Percentiles rank a stretch among this genome's conserved stretches.
phyloP scores from a whole-genome alignment of 2,797 vertebrate species.

The Pelobates cultripes region DNA sequence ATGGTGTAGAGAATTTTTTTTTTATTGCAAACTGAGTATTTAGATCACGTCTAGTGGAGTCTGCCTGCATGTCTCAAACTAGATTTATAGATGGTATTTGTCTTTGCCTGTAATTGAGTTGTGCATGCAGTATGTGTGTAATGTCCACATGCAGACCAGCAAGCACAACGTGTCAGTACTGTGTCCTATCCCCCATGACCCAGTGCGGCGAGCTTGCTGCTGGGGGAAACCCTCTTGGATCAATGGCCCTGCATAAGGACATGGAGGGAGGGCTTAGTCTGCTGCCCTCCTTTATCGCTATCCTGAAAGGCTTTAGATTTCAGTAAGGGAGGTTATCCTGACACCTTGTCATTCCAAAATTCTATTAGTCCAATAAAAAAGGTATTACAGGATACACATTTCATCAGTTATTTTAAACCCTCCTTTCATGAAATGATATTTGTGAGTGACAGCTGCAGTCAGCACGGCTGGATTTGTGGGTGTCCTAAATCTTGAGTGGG shows the following conservation, averaged over 20 bases:
- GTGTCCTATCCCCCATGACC: background rate
- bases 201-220: background rate
- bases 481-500: background rate
- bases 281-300: background rate
- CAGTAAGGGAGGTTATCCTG: too few species aligned
- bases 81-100: too few species aligned
- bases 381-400: too few species aligned
- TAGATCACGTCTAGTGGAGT: too few species aligned
- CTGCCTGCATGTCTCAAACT: too few species aligned
- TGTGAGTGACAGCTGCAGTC: background rate
- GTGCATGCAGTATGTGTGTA: background rate
- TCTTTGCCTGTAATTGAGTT: background rate
- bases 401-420: too few species aligned
- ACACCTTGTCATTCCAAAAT: too few species aligned
- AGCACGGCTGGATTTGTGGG: background rate
- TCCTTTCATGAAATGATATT: background rate
- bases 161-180: background rate
- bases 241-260: conserved; percentile 30
- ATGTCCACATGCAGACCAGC: too few species aligned
- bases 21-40: too few species aligned
- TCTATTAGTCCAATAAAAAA: too few species aligned
- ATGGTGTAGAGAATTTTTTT: too few species aligned
- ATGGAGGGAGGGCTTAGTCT: conserved; percentile 18
- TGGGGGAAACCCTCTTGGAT: conserved; percentile 19
- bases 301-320: background rate